Conservation (phyloP, 2,113 vertebrate genomes). For the Phalacrocorax carbo region DNA sequence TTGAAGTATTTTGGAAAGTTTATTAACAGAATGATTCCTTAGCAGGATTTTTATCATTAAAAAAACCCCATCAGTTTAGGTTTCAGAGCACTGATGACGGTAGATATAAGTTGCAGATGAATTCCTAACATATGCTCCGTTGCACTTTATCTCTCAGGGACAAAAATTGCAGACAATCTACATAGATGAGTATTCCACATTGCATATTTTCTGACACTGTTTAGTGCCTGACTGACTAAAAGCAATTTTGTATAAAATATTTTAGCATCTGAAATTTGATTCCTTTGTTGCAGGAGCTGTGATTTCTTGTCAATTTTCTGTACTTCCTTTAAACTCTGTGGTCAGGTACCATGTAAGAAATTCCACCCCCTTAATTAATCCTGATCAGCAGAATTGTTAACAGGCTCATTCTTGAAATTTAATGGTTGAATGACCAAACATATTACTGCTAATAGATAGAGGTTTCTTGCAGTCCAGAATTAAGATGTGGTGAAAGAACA, state of each 20-base stretch:
- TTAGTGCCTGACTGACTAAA: not conserved
- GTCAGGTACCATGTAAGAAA: not conserved
- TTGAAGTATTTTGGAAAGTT: not conserved
- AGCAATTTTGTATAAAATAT: not conserved
- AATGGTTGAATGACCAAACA: not conserved
- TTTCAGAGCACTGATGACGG: not conserved
- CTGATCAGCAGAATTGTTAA: conserved; percentile 13
- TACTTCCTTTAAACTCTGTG: not conserved
- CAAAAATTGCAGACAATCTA: not conserved
- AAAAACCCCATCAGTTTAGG: accelerated
- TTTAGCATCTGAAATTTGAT: not conserved
- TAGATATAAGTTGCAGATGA: not conserved
- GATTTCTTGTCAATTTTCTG: not conserved
- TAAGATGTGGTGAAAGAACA: not conserved
- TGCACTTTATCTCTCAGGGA: not conserved
- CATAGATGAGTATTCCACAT: not conserved
- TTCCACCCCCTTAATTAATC: not conserved
- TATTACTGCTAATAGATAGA: not conserved
- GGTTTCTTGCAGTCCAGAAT: not conserved
- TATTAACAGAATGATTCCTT: not conserved
- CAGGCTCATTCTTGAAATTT: not conserved
- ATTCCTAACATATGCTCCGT: not conserved
- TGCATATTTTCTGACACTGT: not conserved
- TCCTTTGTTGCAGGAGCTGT: not conserved
- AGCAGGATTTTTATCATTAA: not conserved